These are phyloP conservation scores for Champsocephalus esox DNA, from an alignment of 2,797 vertebrate genomes.

Conservation along the genomic window DNA sequence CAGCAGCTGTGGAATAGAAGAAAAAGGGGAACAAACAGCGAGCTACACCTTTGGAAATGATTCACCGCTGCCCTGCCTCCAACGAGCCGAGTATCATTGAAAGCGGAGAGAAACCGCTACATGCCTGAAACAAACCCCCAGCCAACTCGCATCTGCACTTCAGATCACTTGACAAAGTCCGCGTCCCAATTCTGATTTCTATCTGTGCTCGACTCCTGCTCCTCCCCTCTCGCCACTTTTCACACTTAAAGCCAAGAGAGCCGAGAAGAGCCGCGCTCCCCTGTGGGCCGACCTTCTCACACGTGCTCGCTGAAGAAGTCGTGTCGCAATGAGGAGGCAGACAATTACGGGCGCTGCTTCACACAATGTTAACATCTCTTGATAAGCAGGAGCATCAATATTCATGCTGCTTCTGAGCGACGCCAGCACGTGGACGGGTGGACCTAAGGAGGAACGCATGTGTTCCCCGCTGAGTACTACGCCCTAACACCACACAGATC, in stretches of 20 bases:
- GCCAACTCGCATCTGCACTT: conserved; percentile 48
- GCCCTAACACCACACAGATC: conserved; percentile 20
- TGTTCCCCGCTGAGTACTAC: conserved; percentile 30
- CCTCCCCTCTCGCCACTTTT: conserved; percentile 42
- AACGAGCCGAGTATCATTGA: conserved; percentile 59
- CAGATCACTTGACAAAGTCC: conserved; percentile 45
- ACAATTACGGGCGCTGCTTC: conserved; percentile 66
- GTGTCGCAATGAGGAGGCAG: conserved; percentile 56
- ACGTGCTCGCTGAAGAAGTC: conserved; percentile 53
- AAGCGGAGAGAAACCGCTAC: conserved; percentile 33
- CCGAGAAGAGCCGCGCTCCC: conserved; percentile 51
- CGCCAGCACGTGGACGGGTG: conserved; percentile 15
- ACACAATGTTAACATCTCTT: conserved; percentile 65
- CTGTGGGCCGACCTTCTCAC: conserved; percentile 69
- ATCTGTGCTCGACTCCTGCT: conserved; percentile 14
- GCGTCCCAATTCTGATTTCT: conserved; percentile 32
- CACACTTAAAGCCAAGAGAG: conserved; percentile 56
- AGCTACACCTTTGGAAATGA: conserved; percentile 49
- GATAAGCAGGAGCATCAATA: conserved; percentile 58
- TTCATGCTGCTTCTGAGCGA: conserved; percentile 55
- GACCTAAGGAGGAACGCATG: conserved; percentile 15
- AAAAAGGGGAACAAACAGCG: neutral
- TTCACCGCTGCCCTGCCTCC: conserved; percentile 47
- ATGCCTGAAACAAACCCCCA: conserved; percentile 21
- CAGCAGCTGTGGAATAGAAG: conserved; percentile 45